phyloP scores from a whole-genome alignment of 2,888 invertebrate species.

The Belgica antarctica region DNA sequence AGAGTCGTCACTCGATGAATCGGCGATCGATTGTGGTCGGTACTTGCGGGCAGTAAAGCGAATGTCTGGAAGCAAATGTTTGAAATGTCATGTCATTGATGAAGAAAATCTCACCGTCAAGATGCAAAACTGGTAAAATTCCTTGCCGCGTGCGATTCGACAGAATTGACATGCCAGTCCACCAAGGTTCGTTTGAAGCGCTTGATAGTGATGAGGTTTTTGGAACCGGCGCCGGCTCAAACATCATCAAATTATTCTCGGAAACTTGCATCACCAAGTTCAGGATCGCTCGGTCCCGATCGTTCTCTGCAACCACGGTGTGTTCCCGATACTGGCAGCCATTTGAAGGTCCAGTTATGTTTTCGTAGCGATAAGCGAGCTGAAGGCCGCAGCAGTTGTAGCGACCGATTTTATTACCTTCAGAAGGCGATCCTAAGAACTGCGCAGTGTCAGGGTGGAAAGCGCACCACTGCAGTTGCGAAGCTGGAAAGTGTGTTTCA shows the following conservation, averaged over 20 bases:
- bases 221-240: conserved; percentile 49
- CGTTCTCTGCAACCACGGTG: conserved; percentile 62
- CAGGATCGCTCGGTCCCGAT: conserved; percentile 66
- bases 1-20: conserved; percentile 51
- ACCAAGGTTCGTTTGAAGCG: conserved; percentile 48
- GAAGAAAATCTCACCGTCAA: conserved; percentile 47
- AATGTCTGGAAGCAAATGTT: conserved; percentile 28
- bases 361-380: conserved; percentile 64
- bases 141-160: conserved; percentile 54
- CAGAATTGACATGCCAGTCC: conserved; percentile 52
- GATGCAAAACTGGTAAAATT: conserved; percentile 51
- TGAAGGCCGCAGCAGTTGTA: conserved; percentile 83
- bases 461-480: conserved; percentile 78
- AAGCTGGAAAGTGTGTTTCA: conserved; percentile 71
- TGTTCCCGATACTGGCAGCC: conserved; percentile 76
- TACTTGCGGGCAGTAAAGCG: conserved; percentile 23
- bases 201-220: background rate
- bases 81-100: background rate
- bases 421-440: conserved; percentile 66
- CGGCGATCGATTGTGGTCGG: conserved; percentile 15
- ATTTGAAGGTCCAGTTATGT: conserved; percentile 56
- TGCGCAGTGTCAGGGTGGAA: conserved; percentile 77
- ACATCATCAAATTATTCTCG: conserved; percentile 51
- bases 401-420: conserved; percentile 66
- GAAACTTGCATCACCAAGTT: conserved; percentile 51